Conservation (phyloP, 2,113 vertebrate genomes). For the Madoqua kirkii region DNA sequence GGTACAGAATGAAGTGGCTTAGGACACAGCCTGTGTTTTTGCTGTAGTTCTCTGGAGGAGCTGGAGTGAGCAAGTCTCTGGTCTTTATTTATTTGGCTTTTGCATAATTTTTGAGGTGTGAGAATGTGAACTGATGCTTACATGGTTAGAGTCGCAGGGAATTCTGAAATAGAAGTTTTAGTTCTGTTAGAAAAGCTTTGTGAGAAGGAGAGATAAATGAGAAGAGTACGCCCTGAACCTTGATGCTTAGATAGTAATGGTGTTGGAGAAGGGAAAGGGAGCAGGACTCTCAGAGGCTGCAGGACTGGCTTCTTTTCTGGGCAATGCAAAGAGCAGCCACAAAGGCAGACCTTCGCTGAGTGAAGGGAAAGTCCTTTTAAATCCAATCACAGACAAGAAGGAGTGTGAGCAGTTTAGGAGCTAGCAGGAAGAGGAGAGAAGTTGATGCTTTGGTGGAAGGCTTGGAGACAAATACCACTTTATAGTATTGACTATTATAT, state of each 20-base stretch:
- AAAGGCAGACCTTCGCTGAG: neutral
- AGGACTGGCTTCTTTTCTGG: neutral
- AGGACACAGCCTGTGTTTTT: neutral
- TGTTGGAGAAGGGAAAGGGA: neutral
- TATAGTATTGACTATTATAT: neutral
- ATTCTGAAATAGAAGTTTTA: neutral
- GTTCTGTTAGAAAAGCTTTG: neutral
- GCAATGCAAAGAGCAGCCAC: neutral
- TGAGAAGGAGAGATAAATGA: neutral
- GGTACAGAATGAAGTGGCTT: neutral
- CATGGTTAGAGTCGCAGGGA: neutral
- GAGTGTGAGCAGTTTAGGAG: neutral
- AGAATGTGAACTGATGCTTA: neutral
- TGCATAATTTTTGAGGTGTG: constrained; percentile 29
- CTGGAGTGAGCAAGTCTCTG: neutral
- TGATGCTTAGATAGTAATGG: neutral
- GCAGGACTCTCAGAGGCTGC: neutral
- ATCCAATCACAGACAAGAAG: neutral
- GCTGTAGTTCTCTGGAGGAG: neutral
- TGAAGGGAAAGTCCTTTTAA: neutral
- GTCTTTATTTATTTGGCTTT: neutral
- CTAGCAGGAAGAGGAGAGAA: neutral
- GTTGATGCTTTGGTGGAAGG: neutral
- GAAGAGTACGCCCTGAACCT: neutral
- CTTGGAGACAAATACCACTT: neutral